A percentile compares a stretch with the other conserved stretches of the same genome.
phyloP scores from a whole-genome alignment of 2,888 invertebrate genomes.

The Drosophila eohydei region DNA sequence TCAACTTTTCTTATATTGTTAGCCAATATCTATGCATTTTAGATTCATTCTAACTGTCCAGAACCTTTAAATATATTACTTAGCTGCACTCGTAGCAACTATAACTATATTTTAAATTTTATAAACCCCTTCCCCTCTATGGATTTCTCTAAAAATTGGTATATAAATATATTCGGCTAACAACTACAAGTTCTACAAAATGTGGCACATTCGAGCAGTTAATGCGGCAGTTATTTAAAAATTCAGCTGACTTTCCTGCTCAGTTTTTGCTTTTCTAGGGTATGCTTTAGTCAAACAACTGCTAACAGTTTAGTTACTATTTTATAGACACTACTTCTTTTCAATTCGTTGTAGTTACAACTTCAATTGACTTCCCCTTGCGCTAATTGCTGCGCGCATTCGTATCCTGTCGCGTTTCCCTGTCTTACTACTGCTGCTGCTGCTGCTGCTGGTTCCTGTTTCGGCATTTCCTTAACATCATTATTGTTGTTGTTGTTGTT shows the following conservation, averaged over 20 bases:
- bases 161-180: no score
- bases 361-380: conserved; percentile 75
- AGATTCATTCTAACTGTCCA: no score
- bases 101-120: not conserved
- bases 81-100: not conserved
- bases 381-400: conserved; percentile 59
- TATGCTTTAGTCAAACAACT: not conserved
- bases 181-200: not conserved
- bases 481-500: conserved; percentile 8
- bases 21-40: no score
- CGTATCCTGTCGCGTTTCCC: conserved; percentile 70
- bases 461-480: conserved; percentile 29
- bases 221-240: not conserved
- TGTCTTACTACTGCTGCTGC: conserved; percentile 4
- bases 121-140: not conserved
- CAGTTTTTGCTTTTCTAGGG: not conserved
- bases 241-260: no score
- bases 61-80: no score
- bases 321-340: conserved; percentile 40
- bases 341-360: conserved; percentile 57
- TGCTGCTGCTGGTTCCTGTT: conserved; percentile 24
- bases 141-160: not conserved
- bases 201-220: no score
- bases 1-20: no score
- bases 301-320: conserved; percentile 6